phyloP scores from a whole-genome alignment of 2,113 vertebrate genomes.

The Eclectus roratus region DNA sequence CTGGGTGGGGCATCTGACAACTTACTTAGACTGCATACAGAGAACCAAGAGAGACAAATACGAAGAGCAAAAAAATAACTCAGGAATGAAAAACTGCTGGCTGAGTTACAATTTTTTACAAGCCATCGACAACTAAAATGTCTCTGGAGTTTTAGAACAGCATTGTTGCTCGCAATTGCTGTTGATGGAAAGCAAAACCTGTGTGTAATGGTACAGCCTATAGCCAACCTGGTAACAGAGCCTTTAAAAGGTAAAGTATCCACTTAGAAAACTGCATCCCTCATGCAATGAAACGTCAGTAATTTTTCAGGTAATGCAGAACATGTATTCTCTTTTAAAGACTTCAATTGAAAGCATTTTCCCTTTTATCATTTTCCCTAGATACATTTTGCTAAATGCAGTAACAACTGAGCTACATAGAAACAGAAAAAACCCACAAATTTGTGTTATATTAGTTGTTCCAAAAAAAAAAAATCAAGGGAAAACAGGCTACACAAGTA shows the following conservation, averaged over 20 bases:
- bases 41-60: background rate
- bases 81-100: background rate
- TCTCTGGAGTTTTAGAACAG: background rate
- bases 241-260: constrained; percentile 68
- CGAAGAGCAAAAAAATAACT: background rate
- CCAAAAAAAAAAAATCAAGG: background rate
- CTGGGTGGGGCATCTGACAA: background rate
- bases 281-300: constrained; percentile 52
- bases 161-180: constrained; percentile 31
- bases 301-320: constrained; percentile 64
- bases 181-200: constrained; percentile 64
- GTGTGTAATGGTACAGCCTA: background rate
- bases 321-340: constrained; percentile 21
- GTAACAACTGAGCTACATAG: constrained; percentile 11
- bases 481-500: background rate
- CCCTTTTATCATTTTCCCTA: background rate
- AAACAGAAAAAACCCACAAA: background rate
- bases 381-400: background rate
- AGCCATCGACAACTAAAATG: background rate
- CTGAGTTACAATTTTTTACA: background rate
- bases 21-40: background rate
- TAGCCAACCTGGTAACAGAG: constrained; percentile 56
- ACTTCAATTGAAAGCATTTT: constrained; percentile 22
- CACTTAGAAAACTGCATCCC: constrained; percentile 61
- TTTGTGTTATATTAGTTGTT: background rate